Conservation (phyloP, 2,888 invertebrate species). For the Dyspetes luteomarginatus region DNA sequence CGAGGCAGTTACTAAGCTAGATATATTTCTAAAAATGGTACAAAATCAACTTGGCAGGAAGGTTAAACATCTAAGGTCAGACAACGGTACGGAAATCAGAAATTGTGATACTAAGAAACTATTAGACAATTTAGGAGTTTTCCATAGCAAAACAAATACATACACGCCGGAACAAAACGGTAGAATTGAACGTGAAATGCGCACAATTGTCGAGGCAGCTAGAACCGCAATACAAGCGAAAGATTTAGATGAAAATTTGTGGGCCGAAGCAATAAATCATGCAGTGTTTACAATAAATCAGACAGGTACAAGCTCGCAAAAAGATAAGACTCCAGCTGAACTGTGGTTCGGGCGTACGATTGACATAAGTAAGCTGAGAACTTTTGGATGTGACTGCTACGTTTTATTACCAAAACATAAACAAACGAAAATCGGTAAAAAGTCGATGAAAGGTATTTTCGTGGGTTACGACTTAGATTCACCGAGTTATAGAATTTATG, state of each 20-base stretch:
- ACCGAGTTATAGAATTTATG: conserved; percentile 65
- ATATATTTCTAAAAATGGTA: conserved; percentile 69
- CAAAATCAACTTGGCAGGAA: conserved; percentile 74
- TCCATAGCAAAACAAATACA: conserved; percentile 65
- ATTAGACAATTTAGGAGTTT: conserved; percentile 71
- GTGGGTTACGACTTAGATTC: conserved; percentile 70
- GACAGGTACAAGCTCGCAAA: conserved; percentile 59
- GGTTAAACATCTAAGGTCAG: conserved; percentile 70
- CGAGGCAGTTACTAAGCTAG: conserved; percentile 68
- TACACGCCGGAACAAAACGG: conserved; percentile 77
- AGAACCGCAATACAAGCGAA: conserved; percentile 68
- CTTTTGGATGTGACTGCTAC: conserved; percentile 62
- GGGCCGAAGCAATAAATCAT: conserved; percentile 27
- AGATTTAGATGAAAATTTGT: conserved; percentile 31
- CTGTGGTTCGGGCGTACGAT: conserved; percentile 64
- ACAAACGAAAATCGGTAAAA: conserved; percentile 58
- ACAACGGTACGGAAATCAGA: conserved; percentile 75
- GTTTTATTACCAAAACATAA: conserved; percentile 56
- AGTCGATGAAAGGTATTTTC: conserved; percentile 63
- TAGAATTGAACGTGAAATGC: conserved; percentile 76
- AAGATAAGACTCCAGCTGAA: conserved; percentile 60
- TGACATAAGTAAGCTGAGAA: conserved; percentile 52
- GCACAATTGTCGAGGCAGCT: conserved; percentile 75
- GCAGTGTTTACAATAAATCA: conserved; percentile 65
- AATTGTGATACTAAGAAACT: conserved; percentile 68